Conservation (phyloP, 2,113 vertebrate species). For the Chaetops frenatus region DNA sequence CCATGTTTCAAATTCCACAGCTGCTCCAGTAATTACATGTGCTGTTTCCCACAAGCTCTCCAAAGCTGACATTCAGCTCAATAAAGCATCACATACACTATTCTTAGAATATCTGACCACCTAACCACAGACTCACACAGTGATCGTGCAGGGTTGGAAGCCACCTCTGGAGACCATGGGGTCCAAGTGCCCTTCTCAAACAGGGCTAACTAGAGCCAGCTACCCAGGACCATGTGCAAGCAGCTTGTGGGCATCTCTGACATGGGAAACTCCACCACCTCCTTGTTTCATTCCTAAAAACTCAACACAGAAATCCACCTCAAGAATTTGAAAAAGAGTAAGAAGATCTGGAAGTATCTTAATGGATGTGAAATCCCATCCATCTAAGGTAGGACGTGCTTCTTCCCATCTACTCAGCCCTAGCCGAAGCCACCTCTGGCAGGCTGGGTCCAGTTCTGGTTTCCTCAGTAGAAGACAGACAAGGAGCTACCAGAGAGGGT, state of each 20-base stretch:
- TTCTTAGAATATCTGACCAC: not conserved
- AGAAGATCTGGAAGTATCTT: not conserved
- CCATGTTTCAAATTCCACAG: not conserved
- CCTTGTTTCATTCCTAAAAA: not conserved
- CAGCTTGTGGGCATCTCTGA: not conserved
- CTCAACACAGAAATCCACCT: not conserved
- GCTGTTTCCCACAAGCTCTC: not conserved
- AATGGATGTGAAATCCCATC: not conserved
- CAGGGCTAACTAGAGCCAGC: not conserved
- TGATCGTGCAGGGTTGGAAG: not conserved
- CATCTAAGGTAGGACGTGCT: not conserved
- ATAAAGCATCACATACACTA: not conserved
- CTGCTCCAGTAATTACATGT: not conserved
- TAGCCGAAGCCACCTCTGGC: not conserved
- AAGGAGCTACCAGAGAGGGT: not conserved
- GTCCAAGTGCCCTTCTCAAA: not conserved
- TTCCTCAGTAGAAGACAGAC: not conserved
- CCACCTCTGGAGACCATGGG: not conserved
- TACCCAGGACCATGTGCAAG: not conserved
- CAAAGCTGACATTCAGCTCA: not conserved
- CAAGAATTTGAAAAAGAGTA: not conserved
- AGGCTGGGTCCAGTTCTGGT: not conserved
- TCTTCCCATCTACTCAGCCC: not conserved
- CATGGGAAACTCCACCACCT: fast-evolving
- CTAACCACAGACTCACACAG: not conserved